A percentile compares a stretch with the other conserved stretches of the same genome.
These are phyloP conservation scores for Euborellia annulipes DNA, from an alignment of 1,140 invertebrate species.

Conservation along the genomic window DNA sequence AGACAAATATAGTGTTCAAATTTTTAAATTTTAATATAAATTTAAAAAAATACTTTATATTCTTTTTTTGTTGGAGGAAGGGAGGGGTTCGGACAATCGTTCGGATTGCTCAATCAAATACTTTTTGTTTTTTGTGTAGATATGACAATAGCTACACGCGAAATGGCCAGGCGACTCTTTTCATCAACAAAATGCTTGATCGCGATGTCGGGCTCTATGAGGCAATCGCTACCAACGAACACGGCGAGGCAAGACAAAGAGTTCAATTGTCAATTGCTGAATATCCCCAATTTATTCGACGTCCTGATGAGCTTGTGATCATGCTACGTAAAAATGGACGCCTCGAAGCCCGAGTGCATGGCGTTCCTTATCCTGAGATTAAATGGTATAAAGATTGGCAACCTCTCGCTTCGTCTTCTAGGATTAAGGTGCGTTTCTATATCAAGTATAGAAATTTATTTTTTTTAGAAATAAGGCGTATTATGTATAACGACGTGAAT, in stretches of 20 bases:
- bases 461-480: too few species aligned
- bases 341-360: constrained; percentile 72
- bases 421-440: constrained; percentile 62
- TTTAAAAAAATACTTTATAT: too few species aligned
- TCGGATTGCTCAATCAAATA: too few species aligned
- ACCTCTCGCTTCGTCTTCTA: constrained; percentile 58
- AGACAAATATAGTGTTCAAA: too few species aligned
- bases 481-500: too few species aligned
- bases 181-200: constrained; percentile 76
- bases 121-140: too few species aligned
- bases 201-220: constrained; percentile 87
- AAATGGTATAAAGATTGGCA: constrained; percentile 97
- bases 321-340: constrained; percentile 53
- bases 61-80: too few species aligned
- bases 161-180: constrained; percentile 75
- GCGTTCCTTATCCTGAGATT: constrained; percentile 84
- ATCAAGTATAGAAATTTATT: too few species aligned
- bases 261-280: constrained; percentile 79
- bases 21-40: too few species aligned
- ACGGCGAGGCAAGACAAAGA: constrained; percentile 71
- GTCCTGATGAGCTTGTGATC: constrained; percentile 66
- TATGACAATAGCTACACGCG: constrained; percentile 74
- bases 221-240: constrained; percentile 81
- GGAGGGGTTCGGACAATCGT: too few species aligned
- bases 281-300: constrained; percentile 73